Conservation (phyloP, 2,797 vertebrate species). For the Lateolabrax maculatus region DNA sequence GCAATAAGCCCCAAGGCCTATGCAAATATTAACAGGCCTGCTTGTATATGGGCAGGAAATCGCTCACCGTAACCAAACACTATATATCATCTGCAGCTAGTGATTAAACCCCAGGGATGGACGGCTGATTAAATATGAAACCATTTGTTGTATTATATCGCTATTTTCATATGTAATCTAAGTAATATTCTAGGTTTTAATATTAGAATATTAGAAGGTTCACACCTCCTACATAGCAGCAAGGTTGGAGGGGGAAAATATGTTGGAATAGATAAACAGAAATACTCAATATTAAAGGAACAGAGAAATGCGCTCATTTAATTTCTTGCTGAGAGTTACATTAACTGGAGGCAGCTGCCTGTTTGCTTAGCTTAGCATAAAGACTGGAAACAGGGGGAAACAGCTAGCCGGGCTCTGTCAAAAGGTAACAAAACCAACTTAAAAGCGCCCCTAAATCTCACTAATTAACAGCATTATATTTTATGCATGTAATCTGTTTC, state of each 20-base stretch:
- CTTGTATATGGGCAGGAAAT: conserved; percentile 9
- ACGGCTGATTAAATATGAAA: not conserved
- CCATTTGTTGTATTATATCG: not conserved
- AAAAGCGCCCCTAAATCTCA: no score
- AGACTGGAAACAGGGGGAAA: not conserved
- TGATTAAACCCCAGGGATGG: not conserved
- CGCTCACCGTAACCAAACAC: conserved; percentile 18
- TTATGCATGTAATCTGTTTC: no score
- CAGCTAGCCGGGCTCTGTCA: no score
- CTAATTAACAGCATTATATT: no score
- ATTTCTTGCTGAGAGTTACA: not conserved
- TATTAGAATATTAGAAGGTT: no score
- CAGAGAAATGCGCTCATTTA: not conserved
- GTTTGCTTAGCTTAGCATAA: not conserved
- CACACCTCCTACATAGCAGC: not conserved
- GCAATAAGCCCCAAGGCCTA: not conserved
- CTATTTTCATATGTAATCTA: not conserved
- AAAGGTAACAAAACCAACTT: no score
- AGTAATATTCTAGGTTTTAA: not conserved
- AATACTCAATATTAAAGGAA: not conserved
- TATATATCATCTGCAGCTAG: not conserved
- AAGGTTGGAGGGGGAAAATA: not conserved
- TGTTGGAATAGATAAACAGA: not conserved
- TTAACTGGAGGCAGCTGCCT: not conserved
- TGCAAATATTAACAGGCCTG: conserved; percentile 40